A percentile compares a stretch with the other conserved stretches of the same genome.
These are phyloP conservation scores for Eupithecia vulgata DNA, from an alignment of 2,888 invertebrate species.

Conservation along the genomic window DNA sequence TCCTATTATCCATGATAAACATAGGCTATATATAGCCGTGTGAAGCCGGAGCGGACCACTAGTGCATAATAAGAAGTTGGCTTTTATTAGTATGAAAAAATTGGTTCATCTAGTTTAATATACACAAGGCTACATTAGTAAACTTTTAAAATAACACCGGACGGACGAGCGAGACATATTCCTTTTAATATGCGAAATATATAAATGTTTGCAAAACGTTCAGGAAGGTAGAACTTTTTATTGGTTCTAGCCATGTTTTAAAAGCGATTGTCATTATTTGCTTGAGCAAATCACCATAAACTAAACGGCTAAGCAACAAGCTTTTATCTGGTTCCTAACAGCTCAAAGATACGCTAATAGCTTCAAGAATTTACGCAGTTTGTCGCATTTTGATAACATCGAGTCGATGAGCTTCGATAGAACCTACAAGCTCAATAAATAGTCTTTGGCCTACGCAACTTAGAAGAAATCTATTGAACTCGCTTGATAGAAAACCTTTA, in stretches of 20 bases:
- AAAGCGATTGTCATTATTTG: slow-evolving; percentile 5
- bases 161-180: neutral
- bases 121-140: neutral
- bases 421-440: slow-evolving; percentile 48
- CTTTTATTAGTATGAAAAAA: too few relatives aligned
- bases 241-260: neutral
- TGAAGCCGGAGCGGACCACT: too few relatives aligned
- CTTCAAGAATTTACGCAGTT: slow-evolving; percentile 56
- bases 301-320: slow-evolving; percentile 30
- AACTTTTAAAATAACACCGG: neutral
- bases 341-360: slow-evolving; percentile 38
- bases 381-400: slow-evolving; percentile 59
- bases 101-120: too few relatives aligned
- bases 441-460: neutral
- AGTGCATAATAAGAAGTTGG: too few relatives aligned
- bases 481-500: neutral
- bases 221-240: neutral
- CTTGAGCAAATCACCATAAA: slow-evolving; percentile 22
- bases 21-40: too few relatives aligned
- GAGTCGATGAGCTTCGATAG: slow-evolving; percentile 58
- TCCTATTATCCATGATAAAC: too few relatives aligned
- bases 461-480: neutral
- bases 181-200: neutral
- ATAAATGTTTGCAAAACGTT: neutral
- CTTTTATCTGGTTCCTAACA: slow-evolving; percentile 35